Evolutionary conservation across 2,888 invertebrate genomes (phyloP).

Genomic region (Andrena dorsata): DNA sequence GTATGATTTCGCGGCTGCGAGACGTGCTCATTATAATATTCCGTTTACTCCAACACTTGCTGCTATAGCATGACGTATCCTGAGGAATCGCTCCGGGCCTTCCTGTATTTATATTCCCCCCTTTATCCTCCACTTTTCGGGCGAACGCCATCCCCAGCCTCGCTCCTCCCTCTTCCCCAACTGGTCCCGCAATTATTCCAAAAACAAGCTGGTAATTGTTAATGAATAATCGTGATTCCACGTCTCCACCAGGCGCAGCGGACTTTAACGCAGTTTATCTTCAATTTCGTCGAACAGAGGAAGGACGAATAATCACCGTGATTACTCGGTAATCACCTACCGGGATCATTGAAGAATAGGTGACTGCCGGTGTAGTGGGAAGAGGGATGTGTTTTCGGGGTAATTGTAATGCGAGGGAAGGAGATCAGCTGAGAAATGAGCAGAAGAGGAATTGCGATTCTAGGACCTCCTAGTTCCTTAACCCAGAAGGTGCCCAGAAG

Average conservation of each 20-base stretch:
- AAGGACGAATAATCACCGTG: neutral
- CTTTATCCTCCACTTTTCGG: conserved; percentile 6
- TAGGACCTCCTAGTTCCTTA: neutral
- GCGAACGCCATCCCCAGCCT: neutral
- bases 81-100: conserved; percentile 14
- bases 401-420: too few species aligned
- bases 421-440: neutral
- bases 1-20: conserved; percentile 10
- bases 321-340: too few species aligned
- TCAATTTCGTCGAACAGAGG: conserved; percentile 9
- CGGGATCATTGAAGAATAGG: too few species aligned
- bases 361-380: too few species aligned
- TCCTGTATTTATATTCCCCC: neutral
- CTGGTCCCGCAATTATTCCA: conserved; percentile 14
- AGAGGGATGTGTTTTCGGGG: too few species aligned
- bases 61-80: conserved; percentile 42
- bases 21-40: conserved; percentile 35
- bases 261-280: conserved; percentile 17
- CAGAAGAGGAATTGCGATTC: neutral
- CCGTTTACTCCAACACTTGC: conserved; percentile 46
- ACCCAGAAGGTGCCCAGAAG: conserved; percentile 4
- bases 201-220: conserved; percentile 24
- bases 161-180: neutral
- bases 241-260: neutral
- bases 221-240: conserved; percentile 34